These are phyloP conservation scores for Clarias laeviceps DNA, from an alignment of 2,797 vertebrate species.

Conservation along the genomic window DNA sequence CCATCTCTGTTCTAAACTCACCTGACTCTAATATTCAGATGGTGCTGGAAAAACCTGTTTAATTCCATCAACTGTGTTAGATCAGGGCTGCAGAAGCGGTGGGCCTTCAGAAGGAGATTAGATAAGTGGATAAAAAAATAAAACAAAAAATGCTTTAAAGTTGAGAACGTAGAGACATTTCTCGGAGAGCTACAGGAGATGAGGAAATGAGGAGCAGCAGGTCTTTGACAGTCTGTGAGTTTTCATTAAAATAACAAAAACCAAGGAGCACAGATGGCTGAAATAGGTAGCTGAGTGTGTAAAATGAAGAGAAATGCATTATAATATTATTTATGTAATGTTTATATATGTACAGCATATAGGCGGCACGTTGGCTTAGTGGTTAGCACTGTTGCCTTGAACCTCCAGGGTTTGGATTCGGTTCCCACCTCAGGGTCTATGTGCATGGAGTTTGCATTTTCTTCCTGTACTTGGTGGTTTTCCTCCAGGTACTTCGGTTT, in stretches of 20 bases:
- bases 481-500: too few relatives aligned
- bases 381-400: too few relatives aligned
- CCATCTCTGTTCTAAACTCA: background rate
- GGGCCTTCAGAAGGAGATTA: background rate
- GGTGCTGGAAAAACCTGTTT: conserved; percentile 1
- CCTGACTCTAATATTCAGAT: background rate
- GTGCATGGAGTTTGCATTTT: too few relatives aligned
- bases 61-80: background rate
- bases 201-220: background rate
- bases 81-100: background rate
- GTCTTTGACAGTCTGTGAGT: background rate
- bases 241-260: conserved; percentile 6
- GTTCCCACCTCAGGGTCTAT: too few relatives aligned
- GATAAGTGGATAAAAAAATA: background rate
- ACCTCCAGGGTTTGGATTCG: too few relatives aligned
- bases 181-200: background rate
- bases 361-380: too few relatives aligned
- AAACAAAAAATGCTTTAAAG: background rate
- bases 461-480: too few relatives aligned
- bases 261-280: background rate
- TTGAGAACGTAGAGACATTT: background rate
- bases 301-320: background rate
- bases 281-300: background rate
- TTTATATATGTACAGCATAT: too few relatives aligned
- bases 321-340: too few relatives aligned